These are phyloP conservation scores for Eupeodes corollae DNA, from an alignment of 1,140 invertebrate species.

Conservation along the genomic window DNA sequence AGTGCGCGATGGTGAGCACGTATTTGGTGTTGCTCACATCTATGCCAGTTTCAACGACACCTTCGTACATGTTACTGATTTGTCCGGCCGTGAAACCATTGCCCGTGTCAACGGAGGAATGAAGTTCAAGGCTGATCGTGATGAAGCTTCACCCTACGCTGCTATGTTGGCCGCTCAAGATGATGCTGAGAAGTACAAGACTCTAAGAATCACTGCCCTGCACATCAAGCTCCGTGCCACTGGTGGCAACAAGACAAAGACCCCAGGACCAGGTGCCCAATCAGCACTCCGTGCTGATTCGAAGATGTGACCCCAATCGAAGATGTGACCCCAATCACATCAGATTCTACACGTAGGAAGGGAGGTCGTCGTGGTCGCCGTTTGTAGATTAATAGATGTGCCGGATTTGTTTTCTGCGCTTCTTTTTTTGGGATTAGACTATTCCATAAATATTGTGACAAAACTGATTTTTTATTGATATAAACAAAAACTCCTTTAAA, in stretches of 20 bases:
- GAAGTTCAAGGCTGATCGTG: slow-evolving; percentile 99
- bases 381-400: slow-evolving; percentile 52
- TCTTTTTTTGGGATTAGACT: too few relatives aligned
- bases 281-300: slow-evolving; percentile 95
- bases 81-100: slow-evolving; percentile 98
- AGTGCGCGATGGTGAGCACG: slow-evolving; percentile 91
- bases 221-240: slow-evolving; percentile 98
- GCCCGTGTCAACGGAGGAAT: slow-evolving; percentile 97
- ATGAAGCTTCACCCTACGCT: slow-evolving; percentile 98
- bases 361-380: slow-evolving; percentile 97
- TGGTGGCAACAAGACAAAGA: slow-evolving; percentile 96
- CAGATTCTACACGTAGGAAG: slow-evolving; percentile 97
- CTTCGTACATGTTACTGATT: slow-evolving; percentile 98
- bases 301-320: slow-evolving; percentile 99
- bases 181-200: slow-evolving; percentile 97
- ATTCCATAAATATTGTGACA: too few relatives aligned
- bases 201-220: slow-evolving; percentile 90
- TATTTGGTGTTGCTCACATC: slow-evolving; percentile 98
- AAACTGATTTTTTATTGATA: too few relatives aligned
- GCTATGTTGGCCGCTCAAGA: slow-evolving; percentile 99
- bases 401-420: too few relatives aligned
- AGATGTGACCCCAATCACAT: slow-evolving; percentile 99
- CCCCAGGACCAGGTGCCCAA: slow-evolving; percentile 96
- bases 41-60: slow-evolving; percentile 99
- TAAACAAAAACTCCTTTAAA: too few relatives aligned